A percentile compares a stretch with the other conserved stretches of the same genome.
Conservation (phyloP, 2,888 invertebrate genomes). For the Pimpla rufipes region DNA sequence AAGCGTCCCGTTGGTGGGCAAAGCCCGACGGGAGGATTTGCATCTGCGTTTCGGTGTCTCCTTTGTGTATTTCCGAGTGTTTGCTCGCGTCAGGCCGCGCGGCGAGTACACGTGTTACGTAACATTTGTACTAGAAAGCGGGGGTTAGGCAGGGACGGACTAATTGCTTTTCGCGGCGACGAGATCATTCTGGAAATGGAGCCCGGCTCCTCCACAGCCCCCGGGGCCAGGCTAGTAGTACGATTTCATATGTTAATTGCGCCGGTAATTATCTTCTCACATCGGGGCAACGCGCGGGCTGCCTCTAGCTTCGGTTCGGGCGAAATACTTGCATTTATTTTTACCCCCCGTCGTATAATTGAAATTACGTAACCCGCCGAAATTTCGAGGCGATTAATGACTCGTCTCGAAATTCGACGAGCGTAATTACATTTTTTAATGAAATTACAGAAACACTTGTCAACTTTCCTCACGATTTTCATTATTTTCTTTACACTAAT, state of each 20-base stretch:
- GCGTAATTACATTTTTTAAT: too few relatives aligned
- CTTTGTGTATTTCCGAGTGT: constrained; percentile 3
- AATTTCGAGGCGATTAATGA: too few relatives aligned
- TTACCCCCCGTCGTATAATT: background rate
- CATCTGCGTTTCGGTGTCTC: background rate
- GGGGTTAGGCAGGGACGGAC: constrained; percentile 30
- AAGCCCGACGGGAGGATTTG: background rate
- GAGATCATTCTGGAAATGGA: constrained; percentile 50
- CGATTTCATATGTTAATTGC: constrained; percentile 66
- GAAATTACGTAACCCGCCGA: too few relatives aligned
- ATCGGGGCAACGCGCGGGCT: constrained; percentile 24
- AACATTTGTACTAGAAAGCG: constrained; percentile 37
- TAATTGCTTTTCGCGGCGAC: constrained; percentile 64
- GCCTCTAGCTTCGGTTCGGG: background rate
- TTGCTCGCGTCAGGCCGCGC: background rate
- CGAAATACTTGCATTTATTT: background rate
- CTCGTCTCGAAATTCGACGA: too few relatives aligned
- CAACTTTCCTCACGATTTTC: too few relatives aligned
- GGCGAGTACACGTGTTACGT: constrained; percentile 45
- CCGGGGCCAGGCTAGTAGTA: constrained; percentile 28
- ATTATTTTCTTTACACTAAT: too few relatives aligned
- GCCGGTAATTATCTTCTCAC: constrained; percentile 62
- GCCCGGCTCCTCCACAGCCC: constrained; percentile 4
- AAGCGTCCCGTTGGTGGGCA: background rate
- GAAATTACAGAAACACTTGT: too few relatives aligned